These are phyloP conservation scores for Cephalophus harveyi DNA, from an alignment of 2,113 vertebrate species.

Conservation along the genomic window DNA sequence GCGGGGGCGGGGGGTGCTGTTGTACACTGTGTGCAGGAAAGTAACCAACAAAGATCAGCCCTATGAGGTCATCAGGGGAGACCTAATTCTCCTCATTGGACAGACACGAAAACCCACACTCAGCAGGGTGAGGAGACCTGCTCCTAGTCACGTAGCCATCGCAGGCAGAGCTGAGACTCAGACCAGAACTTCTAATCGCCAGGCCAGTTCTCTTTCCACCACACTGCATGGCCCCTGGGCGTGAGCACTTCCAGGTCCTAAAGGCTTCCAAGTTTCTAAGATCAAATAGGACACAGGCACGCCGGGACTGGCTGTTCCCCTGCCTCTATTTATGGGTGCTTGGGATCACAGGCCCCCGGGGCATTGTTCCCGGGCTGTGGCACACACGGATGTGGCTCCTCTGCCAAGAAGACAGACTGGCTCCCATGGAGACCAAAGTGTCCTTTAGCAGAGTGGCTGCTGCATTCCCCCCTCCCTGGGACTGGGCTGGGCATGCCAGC, in stretches of 20 bases:
- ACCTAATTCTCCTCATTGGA: not conserved
- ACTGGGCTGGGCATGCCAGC: not conserved
- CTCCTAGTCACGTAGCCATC: constrained; percentile 53
- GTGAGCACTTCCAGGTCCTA: not conserved
- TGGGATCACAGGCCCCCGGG: not conserved
- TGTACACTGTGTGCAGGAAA: constrained; percentile 22
- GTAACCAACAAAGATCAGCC: constrained; percentile 6
- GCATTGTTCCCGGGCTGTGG: not conserved
- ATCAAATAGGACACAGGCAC: constrained; percentile 18
- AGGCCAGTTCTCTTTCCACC: constrained; percentile 6
- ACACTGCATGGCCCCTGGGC: not conserved
- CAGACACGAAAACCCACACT: constrained; percentile 2
- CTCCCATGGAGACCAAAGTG: not conserved
- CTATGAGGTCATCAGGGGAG: not conserved
- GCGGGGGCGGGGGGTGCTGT: accelerated
- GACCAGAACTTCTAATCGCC: not conserved
- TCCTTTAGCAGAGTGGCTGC: not conserved
- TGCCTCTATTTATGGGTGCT: not conserved
- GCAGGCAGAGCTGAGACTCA: not conserved
- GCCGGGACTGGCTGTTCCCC: not conserved
- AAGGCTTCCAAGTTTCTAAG: not conserved
- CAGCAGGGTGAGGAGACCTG: constrained; percentile 39
- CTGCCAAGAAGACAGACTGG: not conserved
- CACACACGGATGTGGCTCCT: accelerated
- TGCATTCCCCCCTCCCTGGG: not conserved